These are phyloP conservation scores for Semotilus atromaculatus DNA, from an alignment of 2,797 vertebrate species.

Conservation along the genomic window DNA sequence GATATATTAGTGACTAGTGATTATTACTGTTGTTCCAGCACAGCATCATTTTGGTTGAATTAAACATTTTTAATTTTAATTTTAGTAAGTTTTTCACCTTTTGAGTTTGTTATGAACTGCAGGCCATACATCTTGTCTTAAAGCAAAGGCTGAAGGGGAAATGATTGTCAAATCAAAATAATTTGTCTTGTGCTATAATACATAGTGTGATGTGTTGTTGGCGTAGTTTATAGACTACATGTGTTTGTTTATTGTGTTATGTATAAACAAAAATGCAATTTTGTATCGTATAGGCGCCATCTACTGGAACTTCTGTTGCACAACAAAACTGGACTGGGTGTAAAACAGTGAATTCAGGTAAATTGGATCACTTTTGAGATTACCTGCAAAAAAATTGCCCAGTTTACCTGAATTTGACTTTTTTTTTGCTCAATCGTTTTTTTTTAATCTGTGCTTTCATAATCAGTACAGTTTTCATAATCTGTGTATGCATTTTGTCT, in stretches of 20 bases:
- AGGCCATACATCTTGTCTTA: neutral
- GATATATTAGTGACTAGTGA: neutral
- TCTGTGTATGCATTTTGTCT: neutral
- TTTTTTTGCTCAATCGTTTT: neutral
- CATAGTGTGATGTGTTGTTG: neutral
- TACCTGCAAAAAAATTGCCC: neutral
- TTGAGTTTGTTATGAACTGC: neutral
- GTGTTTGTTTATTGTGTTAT: neutral
- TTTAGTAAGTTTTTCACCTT: neutral
- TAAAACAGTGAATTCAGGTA: neutral
- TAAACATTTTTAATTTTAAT: neutral
- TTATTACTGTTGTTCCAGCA: neutral
- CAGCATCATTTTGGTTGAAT: neutral
- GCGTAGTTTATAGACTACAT: neutral
- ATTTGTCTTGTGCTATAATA: neutral
- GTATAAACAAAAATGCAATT: neutral
- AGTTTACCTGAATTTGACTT: neutral
- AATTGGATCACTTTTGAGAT: neutral
- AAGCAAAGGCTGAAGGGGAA: neutral
- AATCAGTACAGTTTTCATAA: neutral
- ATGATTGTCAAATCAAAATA: neutral
- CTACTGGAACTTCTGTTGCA: neutral
- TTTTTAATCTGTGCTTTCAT: neutral
- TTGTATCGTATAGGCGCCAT: neutral
- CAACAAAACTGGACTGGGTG: neutral